phyloP scores from a whole-genome alignment of 2,113 vertebrate species.

The Nanorana parkeri region DNA sequence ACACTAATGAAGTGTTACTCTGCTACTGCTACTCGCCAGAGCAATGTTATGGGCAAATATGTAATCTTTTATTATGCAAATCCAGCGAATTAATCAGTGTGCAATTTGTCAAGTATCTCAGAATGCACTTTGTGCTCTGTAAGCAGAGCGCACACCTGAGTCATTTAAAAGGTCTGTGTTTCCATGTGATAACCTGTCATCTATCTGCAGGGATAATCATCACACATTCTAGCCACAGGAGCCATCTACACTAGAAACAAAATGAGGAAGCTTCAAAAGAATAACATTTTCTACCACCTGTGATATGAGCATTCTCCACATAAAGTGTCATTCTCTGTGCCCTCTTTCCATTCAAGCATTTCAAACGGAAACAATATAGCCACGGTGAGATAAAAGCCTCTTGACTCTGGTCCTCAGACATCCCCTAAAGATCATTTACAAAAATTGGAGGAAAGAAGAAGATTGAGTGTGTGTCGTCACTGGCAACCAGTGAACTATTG shows the following conservation, averaged over 20 bases:
- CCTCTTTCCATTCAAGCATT: too few relatives aligned
- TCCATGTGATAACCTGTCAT: conserved; percentile 22
- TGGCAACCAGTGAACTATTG: too few relatives aligned
- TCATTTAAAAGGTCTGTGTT: conserved; percentile 3
- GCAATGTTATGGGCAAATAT: conserved; percentile 23
- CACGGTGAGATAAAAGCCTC: too few relatives aligned
- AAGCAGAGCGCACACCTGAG: conserved; percentile 12
- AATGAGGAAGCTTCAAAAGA: conserved; percentile 5
- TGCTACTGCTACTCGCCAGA: neutral
- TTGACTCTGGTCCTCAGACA: too few relatives aligned
- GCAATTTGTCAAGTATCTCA: neutral
- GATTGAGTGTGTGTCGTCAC: too few relatives aligned
- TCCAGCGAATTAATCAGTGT: conserved; percentile 11
- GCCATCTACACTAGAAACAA: neutral
- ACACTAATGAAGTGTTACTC: too few relatives aligned
- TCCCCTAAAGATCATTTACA: too few relatives aligned
- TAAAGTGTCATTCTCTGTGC: neutral
- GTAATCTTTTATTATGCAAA: conserved; percentile 13
- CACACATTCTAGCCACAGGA: conserved; percentile 1
- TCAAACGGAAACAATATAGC: too few relatives aligned
- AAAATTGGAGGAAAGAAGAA: too few relatives aligned
- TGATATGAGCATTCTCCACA: conserved; percentile 11
- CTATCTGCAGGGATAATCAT: conserved; percentile 34
- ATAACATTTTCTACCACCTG: neutral
- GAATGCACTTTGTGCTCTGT: neutral